Percentiles rank a stretch among this genome's conserved stretches.
Conservation (phyloP, 2,888 invertebrate genomes). For the Perithous albicinctus region DNA sequence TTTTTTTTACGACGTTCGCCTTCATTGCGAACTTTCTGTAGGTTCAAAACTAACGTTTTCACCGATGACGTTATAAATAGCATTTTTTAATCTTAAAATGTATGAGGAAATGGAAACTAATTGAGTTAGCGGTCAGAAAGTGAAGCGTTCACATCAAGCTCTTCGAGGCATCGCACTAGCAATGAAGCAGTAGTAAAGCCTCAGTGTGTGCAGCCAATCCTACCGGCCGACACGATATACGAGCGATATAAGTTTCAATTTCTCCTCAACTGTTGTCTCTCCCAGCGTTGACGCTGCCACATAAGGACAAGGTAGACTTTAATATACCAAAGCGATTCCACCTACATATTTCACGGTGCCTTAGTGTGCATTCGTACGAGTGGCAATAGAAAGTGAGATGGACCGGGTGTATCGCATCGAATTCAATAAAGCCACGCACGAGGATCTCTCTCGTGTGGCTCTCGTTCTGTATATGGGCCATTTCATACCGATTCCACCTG, state of each 20-base stretch:
- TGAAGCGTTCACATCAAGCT: too few species aligned
- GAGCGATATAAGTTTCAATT: constrained; percentile 34
- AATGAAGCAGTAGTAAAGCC: constrained; percentile 16
- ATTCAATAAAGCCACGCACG: constrained; percentile 29
- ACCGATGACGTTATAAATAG: too few species aligned
- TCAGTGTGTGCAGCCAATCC: not conserved
- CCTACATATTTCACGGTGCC: not conserved
- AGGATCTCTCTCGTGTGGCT: not conserved
- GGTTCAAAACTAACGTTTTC: too few species aligned
- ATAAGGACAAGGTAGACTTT: not conserved
- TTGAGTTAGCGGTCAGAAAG: too few species aligned
- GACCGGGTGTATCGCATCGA: constrained; percentile 20
- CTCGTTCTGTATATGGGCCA: not conserved
- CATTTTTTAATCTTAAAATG: too few species aligned
- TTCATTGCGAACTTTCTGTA: too few species aligned
- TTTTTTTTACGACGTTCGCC: too few species aligned
- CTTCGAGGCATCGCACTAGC: not conserved
- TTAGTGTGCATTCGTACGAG: not conserved
- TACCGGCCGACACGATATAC: not conserved
- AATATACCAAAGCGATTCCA: constrained; percentile 13
- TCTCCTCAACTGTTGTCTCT: constrained; percentile 5
- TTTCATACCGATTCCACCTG: too few species aligned
- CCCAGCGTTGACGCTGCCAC: not conserved
- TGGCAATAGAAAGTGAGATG: constrained; percentile 1
- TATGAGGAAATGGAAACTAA: too few species aligned